These are phyloP conservation scores for Spizella passerina DNA, from an alignment of 2,797 vertebrate genomes.

Conservation along the genomic window DNA sequence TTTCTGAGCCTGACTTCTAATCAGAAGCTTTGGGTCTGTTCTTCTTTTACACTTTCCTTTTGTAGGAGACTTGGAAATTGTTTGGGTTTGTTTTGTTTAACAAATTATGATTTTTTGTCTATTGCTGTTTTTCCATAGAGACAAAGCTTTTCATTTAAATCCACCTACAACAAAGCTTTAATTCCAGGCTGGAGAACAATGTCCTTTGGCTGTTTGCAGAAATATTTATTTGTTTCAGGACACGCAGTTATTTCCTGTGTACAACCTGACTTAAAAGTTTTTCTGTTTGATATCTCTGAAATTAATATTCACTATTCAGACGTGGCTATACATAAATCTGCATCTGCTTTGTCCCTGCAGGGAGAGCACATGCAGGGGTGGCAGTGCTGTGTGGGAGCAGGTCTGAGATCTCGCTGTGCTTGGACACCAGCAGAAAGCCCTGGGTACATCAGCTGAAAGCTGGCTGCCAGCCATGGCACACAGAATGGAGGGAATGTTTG, in stretches of 20 bases:
- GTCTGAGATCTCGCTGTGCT: not conserved
- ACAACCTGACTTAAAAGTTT: not conserved
- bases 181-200: not conserved
- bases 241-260: not conserved
- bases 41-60: not conserved
- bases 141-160: not conserved
- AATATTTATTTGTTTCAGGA: not conserved
- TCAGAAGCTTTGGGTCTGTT: not conserved
- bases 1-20: not conserved
- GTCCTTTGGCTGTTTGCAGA: not conserved
- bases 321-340: not conserved
- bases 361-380: not conserved
- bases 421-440: not conserved
- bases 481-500: not conserved
- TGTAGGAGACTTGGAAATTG: not conserved
- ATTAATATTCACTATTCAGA: not conserved
- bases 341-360: not conserved
- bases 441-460: not conserved
- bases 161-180: not conserved
- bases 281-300: not conserved
- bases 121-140: not conserved
- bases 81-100: not conserved
- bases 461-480: slow-evolving; percentile 29
- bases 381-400: not conserved
- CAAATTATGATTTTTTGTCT: not conserved